Evolutionary conservation across 2,113 vertebrate species (phyloP).

Genomic region (Heteronetta atricapilla): DNA sequence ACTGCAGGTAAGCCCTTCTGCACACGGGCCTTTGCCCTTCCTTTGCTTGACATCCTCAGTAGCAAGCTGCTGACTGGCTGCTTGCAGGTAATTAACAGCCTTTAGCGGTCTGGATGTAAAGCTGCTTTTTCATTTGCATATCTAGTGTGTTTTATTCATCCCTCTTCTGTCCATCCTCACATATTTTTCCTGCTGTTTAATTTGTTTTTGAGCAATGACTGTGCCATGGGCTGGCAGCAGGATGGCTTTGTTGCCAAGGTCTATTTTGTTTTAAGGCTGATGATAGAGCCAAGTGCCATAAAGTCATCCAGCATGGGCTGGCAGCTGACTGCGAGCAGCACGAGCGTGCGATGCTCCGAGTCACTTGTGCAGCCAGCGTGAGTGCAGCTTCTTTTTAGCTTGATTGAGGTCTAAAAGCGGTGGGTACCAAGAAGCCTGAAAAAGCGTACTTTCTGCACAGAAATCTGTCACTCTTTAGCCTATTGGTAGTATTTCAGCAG

Average conservation of each 20-base stretch:
- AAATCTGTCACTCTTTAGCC: background rate
- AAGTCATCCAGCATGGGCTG: background rate
- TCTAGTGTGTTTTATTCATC: background rate
- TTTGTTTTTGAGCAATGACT: constrained; percentile 1
- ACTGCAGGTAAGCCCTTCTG: constrained; percentile 83
- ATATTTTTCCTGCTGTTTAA: constrained; percentile 44
- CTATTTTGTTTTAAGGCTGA: constrained; percentile 18
- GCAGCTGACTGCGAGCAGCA: background rate
- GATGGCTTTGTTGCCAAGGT: background rate
- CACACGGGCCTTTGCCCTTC: background rate
- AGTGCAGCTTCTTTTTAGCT: background rate
- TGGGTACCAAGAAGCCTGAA: background rate
- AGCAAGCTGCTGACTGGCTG: background rate
- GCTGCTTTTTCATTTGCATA: constrained; percentile 12
- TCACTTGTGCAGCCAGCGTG: background rate
- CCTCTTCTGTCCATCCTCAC: background rate
- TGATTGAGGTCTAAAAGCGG: background rate
- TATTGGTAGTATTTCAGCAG: fast-evolving
- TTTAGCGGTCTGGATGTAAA: background rate
- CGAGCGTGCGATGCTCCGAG: background rate
- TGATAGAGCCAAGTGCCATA: background rate
- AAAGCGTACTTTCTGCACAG: background rate
- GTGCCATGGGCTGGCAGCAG: constrained; percentile 33
- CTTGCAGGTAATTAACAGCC: constrained; percentile 1
- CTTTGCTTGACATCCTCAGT: background rate